Evolutionary conservation across 2,888 invertebrate genomes (phyloP).

Genomic region (Onthophagus sagittarius): DNA sequence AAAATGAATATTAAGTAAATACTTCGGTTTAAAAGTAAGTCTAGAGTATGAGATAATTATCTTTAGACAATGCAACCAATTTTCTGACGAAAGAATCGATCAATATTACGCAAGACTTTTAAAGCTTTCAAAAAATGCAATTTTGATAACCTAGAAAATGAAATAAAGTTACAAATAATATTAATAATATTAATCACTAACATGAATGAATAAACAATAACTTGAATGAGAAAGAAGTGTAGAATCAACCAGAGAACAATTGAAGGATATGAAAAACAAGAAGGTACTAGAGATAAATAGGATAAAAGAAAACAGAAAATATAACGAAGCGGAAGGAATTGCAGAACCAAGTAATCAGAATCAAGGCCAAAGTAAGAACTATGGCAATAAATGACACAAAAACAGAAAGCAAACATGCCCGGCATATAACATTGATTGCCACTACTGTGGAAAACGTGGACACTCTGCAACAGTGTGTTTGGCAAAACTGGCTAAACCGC

Average conservation of each 20-base stretch:
- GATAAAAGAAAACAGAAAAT: neutral
- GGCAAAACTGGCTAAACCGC: constrained; percentile 3
- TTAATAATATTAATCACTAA: constrained; percentile 4
- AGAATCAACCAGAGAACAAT: neutral
- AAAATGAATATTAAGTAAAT: neutral
- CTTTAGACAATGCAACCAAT: constrained; percentile 10
- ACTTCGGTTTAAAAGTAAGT: constrained; percentile 7
- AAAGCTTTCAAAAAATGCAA: neutral
- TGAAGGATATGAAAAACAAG: neutral
- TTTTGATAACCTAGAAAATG: neutral
- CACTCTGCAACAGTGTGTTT: constrained; percentile 24
- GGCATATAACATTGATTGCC: constrained; percentile 18
- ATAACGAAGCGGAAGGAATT: neutral
- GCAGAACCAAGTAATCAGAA: neutral
- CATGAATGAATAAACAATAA: too few relatives aligned
- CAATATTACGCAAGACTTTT: constrained; percentile 17
- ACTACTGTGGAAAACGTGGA: constrained; percentile 19
- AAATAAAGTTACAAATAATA: constrained; percentile 3
- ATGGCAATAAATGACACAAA: constrained; percentile 22
- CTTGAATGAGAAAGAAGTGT: neutral
- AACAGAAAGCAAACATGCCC: constrained; percentile 24
- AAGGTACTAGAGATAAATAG: neutral
- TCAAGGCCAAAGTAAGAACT: constrained; percentile 19
- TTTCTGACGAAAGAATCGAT: constrained; percentile 13
- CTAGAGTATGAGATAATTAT: constrained; percentile 11